These are phyloP conservation scores for Naja naja DNA, from an alignment of 2,113 vertebrate species.

Conservation along the genomic window DNA sequence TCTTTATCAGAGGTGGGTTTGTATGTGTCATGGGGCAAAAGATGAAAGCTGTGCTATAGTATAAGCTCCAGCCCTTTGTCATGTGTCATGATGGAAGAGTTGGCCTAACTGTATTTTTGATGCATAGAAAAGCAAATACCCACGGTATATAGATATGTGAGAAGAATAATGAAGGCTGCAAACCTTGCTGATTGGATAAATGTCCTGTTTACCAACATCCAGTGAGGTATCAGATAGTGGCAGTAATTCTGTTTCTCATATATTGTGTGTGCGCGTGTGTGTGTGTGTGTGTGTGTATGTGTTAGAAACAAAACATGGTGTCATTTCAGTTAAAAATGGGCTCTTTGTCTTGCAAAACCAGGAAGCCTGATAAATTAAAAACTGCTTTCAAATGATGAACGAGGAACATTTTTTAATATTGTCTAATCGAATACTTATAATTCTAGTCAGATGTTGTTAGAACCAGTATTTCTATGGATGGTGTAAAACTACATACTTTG, in stretches of 20 bases:
- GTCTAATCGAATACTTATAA: constrained; percentile 21
- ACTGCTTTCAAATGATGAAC: constrained; percentile 22
- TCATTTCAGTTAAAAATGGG: constrained; percentile 11
- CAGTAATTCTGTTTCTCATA: background rate
- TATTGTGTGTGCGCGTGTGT: background rate
- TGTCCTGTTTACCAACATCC: constrained; percentile 24
- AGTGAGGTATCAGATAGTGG: background rate
- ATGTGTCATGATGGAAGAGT: background rate
- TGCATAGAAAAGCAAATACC: constrained; percentile 8
- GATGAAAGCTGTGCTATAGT: background rate
- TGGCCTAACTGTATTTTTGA: background rate
- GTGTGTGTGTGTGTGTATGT: background rate
- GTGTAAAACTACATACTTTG: background rate
- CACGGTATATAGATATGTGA: background rate
- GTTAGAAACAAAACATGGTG: background rate
- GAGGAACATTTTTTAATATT: constrained; percentile 22
- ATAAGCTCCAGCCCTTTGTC: background rate
- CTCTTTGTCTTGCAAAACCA: constrained; percentile 16
- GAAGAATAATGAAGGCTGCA: constrained; percentile 9
- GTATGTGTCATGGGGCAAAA: background rate
- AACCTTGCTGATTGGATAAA: constrained; percentile 13
- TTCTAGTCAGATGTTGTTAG: background rate
- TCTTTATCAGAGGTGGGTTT: background rate
- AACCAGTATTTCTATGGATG: background rate
- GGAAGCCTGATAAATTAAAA: background rate